These are phyloP conservation scores for Peucedramus taeniatus DNA, from an alignment of 2,113 vertebrate genomes.

Conservation along the genomic window DNA sequence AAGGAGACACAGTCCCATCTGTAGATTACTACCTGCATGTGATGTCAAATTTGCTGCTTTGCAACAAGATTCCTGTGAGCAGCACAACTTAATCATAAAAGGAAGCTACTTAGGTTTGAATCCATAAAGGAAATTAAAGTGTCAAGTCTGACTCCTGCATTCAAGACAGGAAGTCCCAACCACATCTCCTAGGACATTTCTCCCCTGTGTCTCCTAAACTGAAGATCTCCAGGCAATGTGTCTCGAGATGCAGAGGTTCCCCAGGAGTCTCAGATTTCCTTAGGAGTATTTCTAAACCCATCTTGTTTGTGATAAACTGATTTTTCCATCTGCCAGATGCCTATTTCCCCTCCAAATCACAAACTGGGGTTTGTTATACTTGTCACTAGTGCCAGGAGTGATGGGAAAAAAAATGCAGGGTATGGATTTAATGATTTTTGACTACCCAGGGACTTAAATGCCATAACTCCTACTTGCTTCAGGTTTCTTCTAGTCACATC, in stretches of 20 bases:
- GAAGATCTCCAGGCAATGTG: background rate
- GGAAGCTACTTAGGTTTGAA: background rate
- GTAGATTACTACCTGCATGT: background rate
- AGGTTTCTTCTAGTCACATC: background rate
- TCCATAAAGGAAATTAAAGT: background rate
- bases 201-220: background rate
- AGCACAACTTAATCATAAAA: background rate
- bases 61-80: background rate
- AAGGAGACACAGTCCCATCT: background rate
- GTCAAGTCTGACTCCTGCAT: background rate
- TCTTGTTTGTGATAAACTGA: background rate
- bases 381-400: background rate
- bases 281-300: background rate
- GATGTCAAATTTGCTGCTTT: background rate
- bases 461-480: background rate
- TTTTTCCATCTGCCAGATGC: background rate
- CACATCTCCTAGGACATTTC: background rate
- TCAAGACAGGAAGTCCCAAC: background rate
- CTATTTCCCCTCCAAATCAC: background rate
- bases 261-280: background rate
- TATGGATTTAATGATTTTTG: background rate
- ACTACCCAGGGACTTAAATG: background rate
- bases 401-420: background rate
- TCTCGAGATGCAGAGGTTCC: background rate
- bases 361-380: background rate